Conservation (phyloP, 2,888 invertebrate species). For the Nephrotoma appendiculata region DNA sequence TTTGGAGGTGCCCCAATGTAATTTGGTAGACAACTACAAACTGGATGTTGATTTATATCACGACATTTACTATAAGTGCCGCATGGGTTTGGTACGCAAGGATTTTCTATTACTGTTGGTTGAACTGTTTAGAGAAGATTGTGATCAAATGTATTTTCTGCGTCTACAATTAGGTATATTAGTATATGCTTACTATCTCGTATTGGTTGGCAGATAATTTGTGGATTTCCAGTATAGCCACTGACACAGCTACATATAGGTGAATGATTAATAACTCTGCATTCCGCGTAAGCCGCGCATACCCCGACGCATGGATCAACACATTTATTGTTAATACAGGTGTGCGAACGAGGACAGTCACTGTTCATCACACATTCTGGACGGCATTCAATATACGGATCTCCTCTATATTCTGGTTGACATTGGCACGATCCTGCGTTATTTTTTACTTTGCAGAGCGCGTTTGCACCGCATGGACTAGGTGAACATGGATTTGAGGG, state of each 20-base stretch:
- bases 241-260: conserved; percentile 47
- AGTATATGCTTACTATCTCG: conserved; percentile 23
- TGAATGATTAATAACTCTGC: conserved; percentile 50
- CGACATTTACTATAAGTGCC: conserved; percentile 70
- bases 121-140: conserved; percentile 19
- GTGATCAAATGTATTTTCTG: background rate
- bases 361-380: conserved; percentile 53
- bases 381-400: conserved; percentile 49
- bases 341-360: conserved; percentile 45
- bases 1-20: conserved; percentile 66
- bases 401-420: conserved; percentile 45
- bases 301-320: conserved; percentile 71
- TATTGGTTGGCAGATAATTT: conserved; percentile 31
- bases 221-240: conserved; percentile 46
- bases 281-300: conserved; percentile 66
- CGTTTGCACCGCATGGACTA: conserved; percentile 53
- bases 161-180: background rate
- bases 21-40: conserved; percentile 64
- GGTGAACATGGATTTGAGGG: conserved; percentile 41
- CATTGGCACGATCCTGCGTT: conserved; percentile 50
- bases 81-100: conserved; percentile 57
- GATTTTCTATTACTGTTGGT: conserved; percentile 27
- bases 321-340: conserved; percentile 63
- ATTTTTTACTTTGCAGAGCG: conserved; percentile 46
- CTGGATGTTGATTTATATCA: conserved; percentile 53